Evolutionary conservation across 2,797 vertebrate genomes (phyloP).

Genomic region (Onychomys torridus): DNA sequence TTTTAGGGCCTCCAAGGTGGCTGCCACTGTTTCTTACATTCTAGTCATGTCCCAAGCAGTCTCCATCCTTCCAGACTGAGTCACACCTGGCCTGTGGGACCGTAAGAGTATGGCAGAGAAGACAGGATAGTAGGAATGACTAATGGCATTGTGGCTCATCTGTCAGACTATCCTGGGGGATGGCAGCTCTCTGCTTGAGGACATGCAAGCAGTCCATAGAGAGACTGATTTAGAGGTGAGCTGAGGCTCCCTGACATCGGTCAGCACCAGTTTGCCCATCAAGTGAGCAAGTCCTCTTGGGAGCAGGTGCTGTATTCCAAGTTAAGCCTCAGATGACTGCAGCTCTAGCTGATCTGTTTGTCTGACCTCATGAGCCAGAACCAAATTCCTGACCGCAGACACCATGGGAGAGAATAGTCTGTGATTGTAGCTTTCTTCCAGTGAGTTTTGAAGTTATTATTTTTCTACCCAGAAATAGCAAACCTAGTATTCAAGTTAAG

Average conservation of each 20-base stretch:
- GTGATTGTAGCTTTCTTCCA: neutral
- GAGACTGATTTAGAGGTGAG: neutral
- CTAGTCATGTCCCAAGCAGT: neutral
- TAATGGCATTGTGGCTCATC: neutral
- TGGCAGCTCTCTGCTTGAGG: neutral
- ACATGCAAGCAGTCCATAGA: neutral
- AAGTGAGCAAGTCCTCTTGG: neutral
- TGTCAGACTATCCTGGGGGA: neutral
- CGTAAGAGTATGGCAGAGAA: neutral
- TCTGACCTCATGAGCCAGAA: neutral
- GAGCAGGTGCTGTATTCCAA: neutral
- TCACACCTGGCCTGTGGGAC: neutral
- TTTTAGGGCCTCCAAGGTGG: neutral
- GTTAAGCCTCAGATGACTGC: neutral
- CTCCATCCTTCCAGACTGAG: neutral
- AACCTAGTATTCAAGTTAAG: neutral
- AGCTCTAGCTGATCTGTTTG: neutral
- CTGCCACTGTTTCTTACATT: neutral
- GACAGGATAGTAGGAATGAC: neutral
- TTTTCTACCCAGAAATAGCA: neutral
- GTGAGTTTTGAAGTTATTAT: neutral
- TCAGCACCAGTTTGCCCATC: neutral
- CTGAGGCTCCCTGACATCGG: neutral
- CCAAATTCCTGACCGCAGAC: neutral
- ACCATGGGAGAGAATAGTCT: neutral